Percentiles rank a stretch among this genome's conserved stretches.
Evolutionary conservation across 2,888 invertebrate genomes (phyloP).

Genomic region (Halictus ligatus): DNA sequence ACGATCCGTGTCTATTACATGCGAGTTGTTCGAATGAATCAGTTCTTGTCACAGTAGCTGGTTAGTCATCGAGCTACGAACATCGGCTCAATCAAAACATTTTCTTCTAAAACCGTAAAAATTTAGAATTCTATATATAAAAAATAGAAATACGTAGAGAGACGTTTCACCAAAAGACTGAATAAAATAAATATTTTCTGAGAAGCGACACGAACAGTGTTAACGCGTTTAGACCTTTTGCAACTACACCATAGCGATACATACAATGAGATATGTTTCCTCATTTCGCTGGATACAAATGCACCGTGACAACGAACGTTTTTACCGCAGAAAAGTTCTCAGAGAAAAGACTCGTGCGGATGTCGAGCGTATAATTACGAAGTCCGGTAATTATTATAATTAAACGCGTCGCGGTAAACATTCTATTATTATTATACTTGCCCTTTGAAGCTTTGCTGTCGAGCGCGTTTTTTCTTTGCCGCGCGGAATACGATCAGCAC

Average conservation of each 20-base stretch:
- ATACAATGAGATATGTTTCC: neutral
- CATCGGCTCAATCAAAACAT: neutral
- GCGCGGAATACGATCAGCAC: neutral
- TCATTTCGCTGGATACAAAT: neutral
- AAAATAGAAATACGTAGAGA: neutral
- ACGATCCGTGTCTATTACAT: slow-evolving; percentile 36
- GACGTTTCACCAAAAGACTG: neutral
- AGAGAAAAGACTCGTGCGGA: neutral
- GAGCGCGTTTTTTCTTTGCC: slow-evolving; percentile 26
- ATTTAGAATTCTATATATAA: neutral
- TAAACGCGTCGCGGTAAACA: slow-evolving; percentile 5
- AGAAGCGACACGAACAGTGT: neutral
- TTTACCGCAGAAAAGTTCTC: neutral
- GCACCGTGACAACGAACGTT: neutral
- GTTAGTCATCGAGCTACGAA: slow-evolving; percentile 39
- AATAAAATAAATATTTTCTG: neutral
- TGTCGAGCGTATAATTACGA: neutral
- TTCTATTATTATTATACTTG: slow-evolving; percentile 51
- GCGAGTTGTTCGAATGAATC: slow-evolving; percentile 48
- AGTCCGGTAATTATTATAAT: no score
- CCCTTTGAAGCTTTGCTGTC: slow-evolving; percentile 41
- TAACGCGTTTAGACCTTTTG: neutral
- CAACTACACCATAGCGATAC: neutral
- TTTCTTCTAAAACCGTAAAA: neutral
- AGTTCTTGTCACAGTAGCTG: slow-evolving; percentile 14